These are phyloP conservation scores for Pseudorhiza aurosa DNA, from an alignment of 30 jellyfish, hydroid and myxozoan genomes.

Conservation along the genomic window DNA sequence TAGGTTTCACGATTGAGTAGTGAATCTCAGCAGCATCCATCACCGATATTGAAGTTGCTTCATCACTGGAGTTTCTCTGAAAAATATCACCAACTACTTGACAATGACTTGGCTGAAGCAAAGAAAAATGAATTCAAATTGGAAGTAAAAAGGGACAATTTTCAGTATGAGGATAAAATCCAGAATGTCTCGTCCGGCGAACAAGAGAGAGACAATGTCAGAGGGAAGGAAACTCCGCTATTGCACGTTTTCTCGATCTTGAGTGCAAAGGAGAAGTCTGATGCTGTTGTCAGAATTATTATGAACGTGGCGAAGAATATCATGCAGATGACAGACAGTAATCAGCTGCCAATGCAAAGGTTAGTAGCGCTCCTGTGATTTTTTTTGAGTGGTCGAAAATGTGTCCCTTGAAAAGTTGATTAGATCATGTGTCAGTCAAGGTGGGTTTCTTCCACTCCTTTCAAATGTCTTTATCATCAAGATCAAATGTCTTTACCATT, in stretches of 20 bases:
- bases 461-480: too few species aligned
- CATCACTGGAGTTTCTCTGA: slow-evolving; percentile 58
- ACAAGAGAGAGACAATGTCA: not conserved
- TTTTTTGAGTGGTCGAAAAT: too few species aligned
- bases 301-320: slow-evolving; percentile 44
- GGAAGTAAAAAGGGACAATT: not conserved
- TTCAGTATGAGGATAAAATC: too few species aligned
- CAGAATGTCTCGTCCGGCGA: not conserved
- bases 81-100: slow-evolving; percentile 58
- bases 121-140: not conserved
- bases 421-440: too few species aligned
- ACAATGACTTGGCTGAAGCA: not conserved
- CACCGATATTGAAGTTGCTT: slow-evolving; percentile 74
- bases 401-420: too few species aligned
- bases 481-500: too few species aligned
- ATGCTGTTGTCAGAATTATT: slow-evolving; percentile 23
- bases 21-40: slow-evolving; percentile 64
- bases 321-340: slow-evolving; percentile 17
- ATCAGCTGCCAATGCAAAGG: too few species aligned
- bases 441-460: too few species aligned
- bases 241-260: slow-evolving; percentile 8
- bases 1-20: slow-evolving; percentile 58
- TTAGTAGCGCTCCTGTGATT: too few species aligned
- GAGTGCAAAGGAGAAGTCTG: slow-evolving; percentile 27
- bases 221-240: slow-evolving; percentile 19